Conservation (phyloP, 2,888 invertebrate genomes). For the Scelioninae gen. 2 region DNA sequence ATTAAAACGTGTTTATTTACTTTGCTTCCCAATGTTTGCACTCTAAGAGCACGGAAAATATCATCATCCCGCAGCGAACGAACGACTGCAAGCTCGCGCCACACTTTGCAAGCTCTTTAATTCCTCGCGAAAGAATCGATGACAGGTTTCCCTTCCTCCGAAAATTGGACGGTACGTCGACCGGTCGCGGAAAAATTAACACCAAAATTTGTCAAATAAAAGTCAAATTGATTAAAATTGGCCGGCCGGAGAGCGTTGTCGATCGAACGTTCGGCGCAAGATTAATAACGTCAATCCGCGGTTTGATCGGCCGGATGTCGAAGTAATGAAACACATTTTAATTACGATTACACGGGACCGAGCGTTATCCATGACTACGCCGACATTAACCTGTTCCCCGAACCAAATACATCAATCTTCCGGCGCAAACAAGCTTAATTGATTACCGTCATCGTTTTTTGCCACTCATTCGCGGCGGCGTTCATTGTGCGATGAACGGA, state of each 20-base stretch:
- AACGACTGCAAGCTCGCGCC: conserved; percentile 28
- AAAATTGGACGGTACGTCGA: no score
- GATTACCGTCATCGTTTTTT: conserved; percentile 50
- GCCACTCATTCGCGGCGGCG: conserved; percentile 24
- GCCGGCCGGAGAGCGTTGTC: background rate
- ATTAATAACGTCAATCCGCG: conserved; percentile 27
- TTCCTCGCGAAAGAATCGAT: conserved; percentile 48
- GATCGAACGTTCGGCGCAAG: conserved; percentile 11
- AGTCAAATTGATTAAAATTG: conserved; percentile 13
- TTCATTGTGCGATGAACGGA: conserved; percentile 15
- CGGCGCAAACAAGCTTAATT: conserved; percentile 44
- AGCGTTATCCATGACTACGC: conserved; percentile 30
- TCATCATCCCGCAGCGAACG: conserved; percentile 24
- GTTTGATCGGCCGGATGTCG: conserved; percentile 31
- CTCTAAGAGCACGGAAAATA: conserved; percentile 44
- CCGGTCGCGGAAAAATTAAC: conserved; percentile 6
- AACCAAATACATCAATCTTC: conserved; percentile 51
- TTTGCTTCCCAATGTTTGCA: conserved; percentile 44
- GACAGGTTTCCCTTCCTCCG: no score
- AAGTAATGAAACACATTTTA: conserved; percentile 49
- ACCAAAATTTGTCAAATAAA: conserved; percentile 9
- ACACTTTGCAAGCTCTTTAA: conserved; percentile 38
- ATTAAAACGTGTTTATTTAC: conserved; percentile 51
- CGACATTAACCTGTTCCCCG: conserved; percentile 32
- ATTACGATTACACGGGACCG: conserved; percentile 26